Conservation (phyloP, 2,797 vertebrate genomes). For the Gambelia wislizenii region DNA sequence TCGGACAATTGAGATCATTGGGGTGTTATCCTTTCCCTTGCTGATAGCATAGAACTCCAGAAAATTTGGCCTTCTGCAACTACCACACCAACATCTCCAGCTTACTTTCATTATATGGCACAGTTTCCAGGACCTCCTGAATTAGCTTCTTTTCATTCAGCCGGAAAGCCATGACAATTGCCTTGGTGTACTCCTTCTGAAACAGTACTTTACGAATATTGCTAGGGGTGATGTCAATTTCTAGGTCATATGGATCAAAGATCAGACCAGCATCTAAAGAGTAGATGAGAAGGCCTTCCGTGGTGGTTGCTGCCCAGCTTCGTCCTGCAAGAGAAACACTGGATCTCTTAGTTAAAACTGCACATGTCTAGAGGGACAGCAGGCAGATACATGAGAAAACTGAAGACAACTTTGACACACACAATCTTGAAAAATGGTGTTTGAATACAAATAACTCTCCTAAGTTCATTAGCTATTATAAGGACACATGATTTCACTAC, state of each 20-base stretch:
- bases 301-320: constrained; percentile 94
- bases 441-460: background rate
- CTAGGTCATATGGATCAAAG: constrained; percentile 96
- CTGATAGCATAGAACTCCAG: background rate
- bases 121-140: constrained; percentile 88
- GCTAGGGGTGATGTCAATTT: constrained; percentile 91
- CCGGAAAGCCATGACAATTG: constrained; percentile 91
- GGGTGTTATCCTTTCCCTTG: background rate
- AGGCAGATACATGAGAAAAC: background rate
- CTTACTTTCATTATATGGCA: constrained; percentile 88
- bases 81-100: background rate
- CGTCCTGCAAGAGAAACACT: constrained; percentile 80
- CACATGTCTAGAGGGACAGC: background rate
- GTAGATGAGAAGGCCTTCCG: constrained; percentile 94
- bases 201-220: constrained; percentile 84
- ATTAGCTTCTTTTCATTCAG: constrained; percentile 90
- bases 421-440: background rate
- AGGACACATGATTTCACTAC: background rate
- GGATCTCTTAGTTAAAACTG: background rate
- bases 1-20: constrained; percentile 4
- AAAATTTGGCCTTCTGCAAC: constrained; percentile 3
- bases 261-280: constrained; percentile 90
- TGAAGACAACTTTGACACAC: background rate
- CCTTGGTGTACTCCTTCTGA: constrained; percentile 83
- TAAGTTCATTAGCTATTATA: background rate